A percentile compares a stretch with the other conserved stretches of the same genome.
These are phyloP conservation scores for Crypturellus tataupa DNA, from an alignment of 2,797 vertebrate species.

Conservation along the genomic window DNA sequence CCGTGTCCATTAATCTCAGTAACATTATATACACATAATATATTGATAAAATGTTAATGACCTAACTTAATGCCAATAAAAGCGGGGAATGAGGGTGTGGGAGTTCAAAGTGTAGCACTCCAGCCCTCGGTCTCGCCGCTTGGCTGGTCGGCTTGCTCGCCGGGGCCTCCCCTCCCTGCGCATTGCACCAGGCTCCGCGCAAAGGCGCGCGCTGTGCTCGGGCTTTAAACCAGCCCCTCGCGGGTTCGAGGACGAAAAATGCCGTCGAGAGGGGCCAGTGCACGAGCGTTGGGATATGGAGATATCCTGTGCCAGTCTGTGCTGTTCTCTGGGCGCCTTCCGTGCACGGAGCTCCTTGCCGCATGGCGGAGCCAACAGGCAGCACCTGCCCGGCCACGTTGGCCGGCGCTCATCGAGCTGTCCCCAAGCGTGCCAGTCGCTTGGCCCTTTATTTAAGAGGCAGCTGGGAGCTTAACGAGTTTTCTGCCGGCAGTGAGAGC, in stretches of 20 bases:
- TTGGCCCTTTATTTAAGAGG: neutral
- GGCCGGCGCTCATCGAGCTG: neutral
- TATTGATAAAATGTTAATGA: conserved; percentile 74
- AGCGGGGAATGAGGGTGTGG: conserved; percentile 56
- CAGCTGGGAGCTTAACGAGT: neutral
- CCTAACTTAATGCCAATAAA: conserved; percentile 64
- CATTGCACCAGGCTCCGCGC: neutral
- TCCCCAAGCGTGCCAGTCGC: neutral
- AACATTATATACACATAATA: conserved; percentile 61
- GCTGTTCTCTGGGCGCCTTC: conserved; percentile 4
- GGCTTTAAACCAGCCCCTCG: neutral
- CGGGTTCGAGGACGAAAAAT: neutral
- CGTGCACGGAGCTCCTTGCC: neutral
- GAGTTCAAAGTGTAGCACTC: conserved; percentile 56
- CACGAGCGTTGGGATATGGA: neutral
- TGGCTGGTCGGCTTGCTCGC: conserved; percentile 52
- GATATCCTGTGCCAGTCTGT: neutral
- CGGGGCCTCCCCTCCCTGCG: accelerated
- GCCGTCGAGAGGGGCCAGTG: neutral
- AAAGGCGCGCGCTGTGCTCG: neutral
- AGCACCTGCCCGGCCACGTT: neutral
- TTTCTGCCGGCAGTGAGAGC: neutral
- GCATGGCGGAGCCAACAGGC: neutral
- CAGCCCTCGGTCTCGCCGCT: conserved; percentile 22
- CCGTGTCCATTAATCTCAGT: conserved; percentile 63